Evolutionary conservation across 2,113 vertebrate genomes (phyloP).

Genomic region (Heteronetta atricapilla): DNA sequence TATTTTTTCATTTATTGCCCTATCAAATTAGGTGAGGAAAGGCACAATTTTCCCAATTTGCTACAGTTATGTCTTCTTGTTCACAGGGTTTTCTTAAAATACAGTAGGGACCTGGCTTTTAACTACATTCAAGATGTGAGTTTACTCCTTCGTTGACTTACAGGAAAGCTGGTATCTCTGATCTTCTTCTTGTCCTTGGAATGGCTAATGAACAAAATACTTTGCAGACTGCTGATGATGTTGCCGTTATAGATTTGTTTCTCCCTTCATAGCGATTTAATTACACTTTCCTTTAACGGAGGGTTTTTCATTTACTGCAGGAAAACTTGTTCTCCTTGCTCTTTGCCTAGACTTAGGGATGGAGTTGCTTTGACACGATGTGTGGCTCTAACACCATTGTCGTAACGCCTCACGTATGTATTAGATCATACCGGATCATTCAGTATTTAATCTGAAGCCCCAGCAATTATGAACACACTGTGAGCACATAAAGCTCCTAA

Average conservation of each 20-base stretch:
- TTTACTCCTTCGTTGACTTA: background rate
- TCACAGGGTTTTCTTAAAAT: background rate
- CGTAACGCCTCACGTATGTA: background rate
- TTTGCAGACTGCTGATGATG: background rate
- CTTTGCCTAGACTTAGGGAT: background rate
- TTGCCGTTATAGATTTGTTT: background rate
- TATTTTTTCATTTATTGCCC: background rate
- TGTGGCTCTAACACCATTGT: background rate
- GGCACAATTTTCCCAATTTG: background rate
- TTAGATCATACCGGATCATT: background rate
- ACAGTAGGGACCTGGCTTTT: background rate
- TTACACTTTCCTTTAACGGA: background rate
- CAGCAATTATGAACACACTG: background rate
- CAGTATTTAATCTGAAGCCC: background rate
- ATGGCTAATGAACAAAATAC: background rate
- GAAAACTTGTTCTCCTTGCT: background rate
- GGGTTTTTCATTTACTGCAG: background rate
- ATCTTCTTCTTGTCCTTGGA: background rate
- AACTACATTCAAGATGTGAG: background rate
- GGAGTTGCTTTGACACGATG: accelerated
- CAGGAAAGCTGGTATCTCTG: background rate
- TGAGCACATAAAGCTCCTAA: background rate
- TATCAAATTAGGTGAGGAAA: background rate
- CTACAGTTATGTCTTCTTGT: background rate
- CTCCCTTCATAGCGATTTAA: background rate